Base-by-base conservation (phyloP, 2,113 vertebrate species). In the Upupa epops region DNA sequence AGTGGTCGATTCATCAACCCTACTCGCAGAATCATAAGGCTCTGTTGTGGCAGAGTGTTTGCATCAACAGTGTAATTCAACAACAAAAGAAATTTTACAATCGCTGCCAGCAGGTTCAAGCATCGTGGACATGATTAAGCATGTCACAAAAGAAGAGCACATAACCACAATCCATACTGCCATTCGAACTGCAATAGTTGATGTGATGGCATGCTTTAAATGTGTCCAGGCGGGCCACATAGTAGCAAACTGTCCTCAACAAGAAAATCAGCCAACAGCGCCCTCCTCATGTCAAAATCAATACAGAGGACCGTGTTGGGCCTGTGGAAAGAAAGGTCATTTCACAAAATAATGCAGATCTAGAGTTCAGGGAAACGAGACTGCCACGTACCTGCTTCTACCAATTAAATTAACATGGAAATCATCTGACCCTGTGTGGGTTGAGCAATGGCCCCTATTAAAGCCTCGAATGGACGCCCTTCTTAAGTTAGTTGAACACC, bases 1-100 rank as follows among this genome's bases (percentile, higher is more conserved):
- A 25, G 55, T 13, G 2, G 19, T 45, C 17, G 31, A 78, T 3
- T 69, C 45, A 2, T 81, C 4, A 3, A 3, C 54, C 13, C 34
- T 70, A 34, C 54, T 54, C 0, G 5, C 2, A 4, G 66, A 82
- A 4, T 65, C 66, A 1, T 61, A 82, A 45, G 79, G 56, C 19
- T 56, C 31, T 2, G 36, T 54, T 1, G 3, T 66, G 0, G 40
- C 61, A 19, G 76, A 56, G 0, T 78, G 75, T 4, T 51, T 63
- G 5, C 11, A 1, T 4, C 8, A n/a, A n/a, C n/a, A n/a, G n/a
- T n/a, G n/a, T n/a, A n/a, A n/a, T n/a, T n/a, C n/a, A n/a, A n/a
- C n/a, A 49, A 70, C 65, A 28, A 81, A 48, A n/a, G 63, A 58
- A 8, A 68, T 80, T 4, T 1, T 65, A 2, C 18, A n/a, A 5